These are phyloP conservation scores for Buphagus erythrorhynchus DNA, from an alignment of 2,797 vertebrate species.

Conservation along the genomic window DNA sequence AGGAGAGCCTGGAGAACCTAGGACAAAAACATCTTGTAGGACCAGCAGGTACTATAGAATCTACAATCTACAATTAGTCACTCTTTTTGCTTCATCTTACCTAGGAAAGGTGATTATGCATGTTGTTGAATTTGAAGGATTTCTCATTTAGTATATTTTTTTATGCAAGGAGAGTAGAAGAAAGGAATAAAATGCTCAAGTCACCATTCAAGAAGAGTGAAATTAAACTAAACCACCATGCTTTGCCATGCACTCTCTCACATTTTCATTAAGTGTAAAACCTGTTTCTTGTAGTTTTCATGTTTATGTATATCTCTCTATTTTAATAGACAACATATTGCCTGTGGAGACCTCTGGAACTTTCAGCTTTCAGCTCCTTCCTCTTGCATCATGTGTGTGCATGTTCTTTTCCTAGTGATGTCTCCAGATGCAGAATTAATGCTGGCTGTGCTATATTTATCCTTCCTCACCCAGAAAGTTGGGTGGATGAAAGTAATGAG, in stretches of 20 bases:
- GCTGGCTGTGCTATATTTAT: conserved; percentile 30
- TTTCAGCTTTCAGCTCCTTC: background rate
- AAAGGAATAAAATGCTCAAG: background rate
- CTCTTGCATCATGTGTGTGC: background rate
- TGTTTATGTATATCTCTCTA: background rate
- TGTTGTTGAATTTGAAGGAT: background rate
- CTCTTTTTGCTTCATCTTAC: background rate
- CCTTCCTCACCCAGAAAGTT: conserved; percentile 35
- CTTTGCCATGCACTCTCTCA: background rate
- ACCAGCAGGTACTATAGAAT: background rate
- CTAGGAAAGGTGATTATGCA: background rate
- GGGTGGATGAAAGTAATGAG: conserved; percentile 43
- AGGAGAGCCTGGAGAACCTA: background rate
- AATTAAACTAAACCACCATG: background rate
- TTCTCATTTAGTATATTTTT: background rate
- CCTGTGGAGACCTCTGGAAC: background rate
- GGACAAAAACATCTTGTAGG: background rate
- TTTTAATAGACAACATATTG: background rate
- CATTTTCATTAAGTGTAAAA: background rate
- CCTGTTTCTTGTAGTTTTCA: background rate
- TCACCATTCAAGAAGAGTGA: background rate
- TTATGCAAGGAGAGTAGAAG: background rate
- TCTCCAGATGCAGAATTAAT: conserved; percentile 32
- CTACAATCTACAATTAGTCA: background rate
- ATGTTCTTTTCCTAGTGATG: background rate